Percentiles rank a stretch among this genome's conserved stretches.
phyloP scores from a whole-genome alignment of 2,797 vertebrate species.

The Myotis pilosus region DNA sequence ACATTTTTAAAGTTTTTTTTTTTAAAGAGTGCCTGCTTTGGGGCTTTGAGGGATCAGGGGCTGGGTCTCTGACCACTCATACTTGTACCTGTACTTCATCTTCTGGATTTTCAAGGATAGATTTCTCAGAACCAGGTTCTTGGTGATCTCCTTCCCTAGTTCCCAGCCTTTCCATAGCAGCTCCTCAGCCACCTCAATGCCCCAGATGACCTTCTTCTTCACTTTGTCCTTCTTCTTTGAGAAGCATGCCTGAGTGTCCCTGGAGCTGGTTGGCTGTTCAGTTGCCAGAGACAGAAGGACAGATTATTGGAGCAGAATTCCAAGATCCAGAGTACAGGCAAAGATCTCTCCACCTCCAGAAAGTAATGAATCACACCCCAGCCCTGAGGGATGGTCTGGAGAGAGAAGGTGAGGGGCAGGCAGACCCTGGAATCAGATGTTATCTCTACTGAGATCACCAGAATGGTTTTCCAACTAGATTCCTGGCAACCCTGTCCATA shows the following conservation, averaged over 20 bases:
- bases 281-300: not conserved
- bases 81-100: constrained; percentile 89
- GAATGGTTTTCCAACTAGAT: not conserved
- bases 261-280: not conserved
- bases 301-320: not conserved
- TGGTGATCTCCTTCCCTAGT: constrained; percentile 87
- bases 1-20: not conserved
- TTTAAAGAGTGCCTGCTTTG: not conserved
- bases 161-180: constrained; percentile 92
- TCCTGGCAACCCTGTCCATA: not conserved
- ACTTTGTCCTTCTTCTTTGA: constrained; percentile 48
- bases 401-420: not conserved
- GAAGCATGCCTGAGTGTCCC: not conserved
- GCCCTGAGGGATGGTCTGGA: not conserved
- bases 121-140: constrained; percentile 90
- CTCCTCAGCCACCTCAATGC: constrained; percentile 88
- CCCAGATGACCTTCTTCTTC: constrained; percentile 84
- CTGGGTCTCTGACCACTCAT: not conserved
- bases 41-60: not conserved
- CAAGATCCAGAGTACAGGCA: not conserved
- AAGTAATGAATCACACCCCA: not conserved
- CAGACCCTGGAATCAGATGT: not conserved
- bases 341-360: not conserved
- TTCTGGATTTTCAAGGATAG: constrained; percentile 88
- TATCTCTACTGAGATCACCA: not conserved